Conservation (phyloP, 1,140 invertebrate genomes). For the Sitophilus oryzae region DNA sequence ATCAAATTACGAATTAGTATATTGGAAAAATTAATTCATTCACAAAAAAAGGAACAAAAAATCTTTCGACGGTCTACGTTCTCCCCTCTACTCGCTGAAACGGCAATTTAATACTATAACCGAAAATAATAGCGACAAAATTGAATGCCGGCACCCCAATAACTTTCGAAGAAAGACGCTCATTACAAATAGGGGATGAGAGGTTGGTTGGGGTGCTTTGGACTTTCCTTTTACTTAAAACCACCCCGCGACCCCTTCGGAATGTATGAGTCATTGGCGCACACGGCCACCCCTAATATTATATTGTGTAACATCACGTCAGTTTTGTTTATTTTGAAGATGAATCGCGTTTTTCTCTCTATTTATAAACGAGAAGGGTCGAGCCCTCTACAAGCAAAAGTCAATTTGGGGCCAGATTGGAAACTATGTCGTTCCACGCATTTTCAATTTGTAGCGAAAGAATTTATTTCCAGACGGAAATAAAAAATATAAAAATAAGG, state of each 20-base stretch:
- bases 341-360: conserved; percentile 1
- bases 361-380: no score
- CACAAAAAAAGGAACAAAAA: no score
- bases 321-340: conserved; percentile 3
- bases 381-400: no score
- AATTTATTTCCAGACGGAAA: no score
- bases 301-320: conserved; percentile 2
- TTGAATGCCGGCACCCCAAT: background rate
- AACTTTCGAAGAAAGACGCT: background rate
- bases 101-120: background rate
- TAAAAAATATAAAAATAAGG: no score
- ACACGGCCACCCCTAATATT: conserved; percentile 3
- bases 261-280: conserved; percentile 6
- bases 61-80: no score
- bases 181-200: no score
- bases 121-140: background rate
- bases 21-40: no score
- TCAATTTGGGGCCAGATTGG: no score
- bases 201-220: background rate
- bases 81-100: background rate
- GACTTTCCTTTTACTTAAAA: background rate
- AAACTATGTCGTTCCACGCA: no score
- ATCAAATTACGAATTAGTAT: no score
- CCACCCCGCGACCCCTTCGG: background rate
- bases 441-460: no score